Conservation (phyloP, 2,888 invertebrate species). For the Galerucella calmariensis region DNA sequence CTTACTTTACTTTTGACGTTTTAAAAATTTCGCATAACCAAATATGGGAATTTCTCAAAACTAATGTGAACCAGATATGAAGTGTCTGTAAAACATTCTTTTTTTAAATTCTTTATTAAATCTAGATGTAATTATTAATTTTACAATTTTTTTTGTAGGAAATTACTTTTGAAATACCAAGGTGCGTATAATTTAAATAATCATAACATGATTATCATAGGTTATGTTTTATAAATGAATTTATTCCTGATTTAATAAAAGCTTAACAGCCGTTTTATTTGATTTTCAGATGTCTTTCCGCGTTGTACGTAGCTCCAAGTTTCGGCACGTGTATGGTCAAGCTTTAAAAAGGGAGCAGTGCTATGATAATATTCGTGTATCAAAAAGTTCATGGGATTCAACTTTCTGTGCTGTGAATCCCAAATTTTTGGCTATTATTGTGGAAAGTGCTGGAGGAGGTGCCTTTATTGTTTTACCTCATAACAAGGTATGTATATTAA, state of each 20-base stretch:
- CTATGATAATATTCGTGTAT: slow-evolving; percentile 96
- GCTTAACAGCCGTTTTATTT: slow-evolving; percentile 25
- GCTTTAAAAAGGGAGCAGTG: slow-evolving; percentile 95
- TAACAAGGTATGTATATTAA: slow-evolving; percentile 88
- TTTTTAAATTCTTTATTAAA: slow-evolving; percentile 46
- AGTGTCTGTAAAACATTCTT: slow-evolving; percentile 51
- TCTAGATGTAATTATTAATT: slow-evolving; percentile 51
- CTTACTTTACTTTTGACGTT: slow-evolving; percentile 59
- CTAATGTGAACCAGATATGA: slow-evolving; percentile 59
- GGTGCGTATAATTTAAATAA: slow-evolving; percentile 45
- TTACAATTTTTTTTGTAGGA: slow-evolving; percentile 39
- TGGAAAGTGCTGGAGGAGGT: slow-evolving; percentile 96
- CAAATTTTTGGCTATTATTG: slow-evolving; percentile 96
- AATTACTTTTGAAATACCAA: slow-evolving; percentile 41
- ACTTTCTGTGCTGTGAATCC: slow-evolving; percentile 99
- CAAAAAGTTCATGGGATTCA: slow-evolving; percentile 98
- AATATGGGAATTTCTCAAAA: slow-evolving; percentile 63
- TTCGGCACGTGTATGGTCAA: slow-evolving; percentile 94
- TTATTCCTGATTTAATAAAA: slow-evolving; percentile 32
- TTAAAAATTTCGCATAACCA: slow-evolving; percentile 65
- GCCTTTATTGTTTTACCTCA: slow-evolving; percentile 95
- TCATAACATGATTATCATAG: slow-evolving; percentile 51
- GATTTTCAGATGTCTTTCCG: slow-evolving; percentile 88
- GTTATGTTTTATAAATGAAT: slow-evolving; percentile 53
- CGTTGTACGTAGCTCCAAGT: slow-evolving; percentile 96